These are phyloP conservation scores for Glaucidium brasilianum DNA, from an alignment of 2,113 vertebrate genomes.

Conservation along the genomic window DNA sequence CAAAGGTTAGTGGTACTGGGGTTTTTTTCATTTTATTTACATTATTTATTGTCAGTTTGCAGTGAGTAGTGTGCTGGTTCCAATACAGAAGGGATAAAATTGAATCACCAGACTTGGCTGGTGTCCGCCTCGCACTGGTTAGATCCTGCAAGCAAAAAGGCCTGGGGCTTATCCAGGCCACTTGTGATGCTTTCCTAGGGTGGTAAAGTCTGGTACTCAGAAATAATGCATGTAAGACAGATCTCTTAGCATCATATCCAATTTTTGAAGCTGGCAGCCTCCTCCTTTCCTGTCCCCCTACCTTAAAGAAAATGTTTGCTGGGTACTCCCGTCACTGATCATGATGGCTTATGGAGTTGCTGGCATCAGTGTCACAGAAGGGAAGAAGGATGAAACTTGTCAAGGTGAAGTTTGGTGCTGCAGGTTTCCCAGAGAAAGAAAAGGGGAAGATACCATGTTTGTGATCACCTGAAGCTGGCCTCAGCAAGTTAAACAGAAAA, in stretches of 20 bases:
- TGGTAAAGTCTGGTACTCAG: not conserved
- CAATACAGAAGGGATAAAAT: not conserved
- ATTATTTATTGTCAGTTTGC: not conserved
- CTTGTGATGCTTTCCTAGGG: not conserved
- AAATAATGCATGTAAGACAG: not conserved
- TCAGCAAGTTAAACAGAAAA: not conserved
- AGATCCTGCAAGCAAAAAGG: not conserved
- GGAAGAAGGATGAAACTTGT: not conserved
- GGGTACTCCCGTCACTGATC: not conserved
- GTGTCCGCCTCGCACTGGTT: not conserved
- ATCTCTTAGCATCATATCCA: not conserved
- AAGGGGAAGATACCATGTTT: not conserved
- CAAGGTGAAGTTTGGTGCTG: not conserved
- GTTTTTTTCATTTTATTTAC: not conserved
- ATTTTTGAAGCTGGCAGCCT: not conserved
- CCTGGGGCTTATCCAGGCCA: not conserved
- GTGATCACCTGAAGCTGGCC: not conserved
- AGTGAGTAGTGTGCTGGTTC: not conserved
- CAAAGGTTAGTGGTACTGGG: not conserved
- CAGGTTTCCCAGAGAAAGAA: not conserved
- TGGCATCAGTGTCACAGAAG: not conserved
- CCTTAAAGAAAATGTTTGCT: not conserved
- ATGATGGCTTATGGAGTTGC: not conserved
- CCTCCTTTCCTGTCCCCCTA: not conserved
- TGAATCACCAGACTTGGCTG: not conserved